Evolutionary conservation across 2,113 vertebrate species (phyloP).

Genomic region (Microcebus lehilahytsara): DNA sequence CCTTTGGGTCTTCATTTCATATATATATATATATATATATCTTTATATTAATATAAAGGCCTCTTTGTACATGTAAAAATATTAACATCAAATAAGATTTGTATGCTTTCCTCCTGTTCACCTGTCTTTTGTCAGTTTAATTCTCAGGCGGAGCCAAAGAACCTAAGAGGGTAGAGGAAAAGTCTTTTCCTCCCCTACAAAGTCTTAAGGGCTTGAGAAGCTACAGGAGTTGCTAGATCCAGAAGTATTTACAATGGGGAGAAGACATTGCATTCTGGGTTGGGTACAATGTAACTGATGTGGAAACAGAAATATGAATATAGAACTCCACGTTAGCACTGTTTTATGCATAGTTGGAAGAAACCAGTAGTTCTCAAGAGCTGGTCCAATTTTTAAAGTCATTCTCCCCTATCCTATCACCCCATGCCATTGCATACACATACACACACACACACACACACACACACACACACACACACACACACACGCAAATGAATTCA

Average conservation of each 20-base stretch:
- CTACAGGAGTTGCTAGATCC: neutral
- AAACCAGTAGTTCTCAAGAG: neutral
- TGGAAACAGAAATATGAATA: conserved; percentile 13
- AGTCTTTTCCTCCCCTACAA: neutral
- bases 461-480: no score
- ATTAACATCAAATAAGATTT: neutral
- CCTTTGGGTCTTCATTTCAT: no score
- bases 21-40: no score
- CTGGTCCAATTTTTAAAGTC: neutral
- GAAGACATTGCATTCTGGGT: neutral
- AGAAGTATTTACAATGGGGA: neutral
- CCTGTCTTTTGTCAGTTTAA: neutral
- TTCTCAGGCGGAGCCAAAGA: neutral
- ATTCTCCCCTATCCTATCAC: neutral
- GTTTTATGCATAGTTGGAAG: neutral
- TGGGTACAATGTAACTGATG: neutral
- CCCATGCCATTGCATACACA: neutral
- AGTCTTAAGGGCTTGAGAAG: neutral
- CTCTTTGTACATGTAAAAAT: neutral
- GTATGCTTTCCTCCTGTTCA: neutral
- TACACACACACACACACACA: no score
- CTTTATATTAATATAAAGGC: neutral
- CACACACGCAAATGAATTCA: neutral
- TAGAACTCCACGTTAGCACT: neutral
- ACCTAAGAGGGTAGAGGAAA: neutral